These are phyloP conservation scores for Stichopus chloronotus DNA, from an alignment of 35 echinoderm and acorn worm species.

Conservation along the genomic window DNA sequence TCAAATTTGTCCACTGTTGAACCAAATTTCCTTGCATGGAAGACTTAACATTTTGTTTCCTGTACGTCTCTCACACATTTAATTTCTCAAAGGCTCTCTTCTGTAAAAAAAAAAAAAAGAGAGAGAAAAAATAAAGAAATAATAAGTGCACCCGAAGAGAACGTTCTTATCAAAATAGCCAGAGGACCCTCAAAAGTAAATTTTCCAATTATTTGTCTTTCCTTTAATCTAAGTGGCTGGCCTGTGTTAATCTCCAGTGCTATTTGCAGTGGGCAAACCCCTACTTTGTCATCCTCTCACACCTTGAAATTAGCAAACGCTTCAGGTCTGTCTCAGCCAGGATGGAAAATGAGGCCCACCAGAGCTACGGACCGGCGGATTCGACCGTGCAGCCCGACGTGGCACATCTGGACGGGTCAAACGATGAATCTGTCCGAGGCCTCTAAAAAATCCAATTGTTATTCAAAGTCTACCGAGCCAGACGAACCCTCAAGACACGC, in stretches of 20 bases:
- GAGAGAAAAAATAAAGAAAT: not conserved
- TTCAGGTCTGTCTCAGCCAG: not conserved
- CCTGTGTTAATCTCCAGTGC: not conserved
- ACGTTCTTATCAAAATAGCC: not conserved
- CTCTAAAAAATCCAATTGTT: conserved; percentile 52
- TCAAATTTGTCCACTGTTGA: too few relatives aligned
- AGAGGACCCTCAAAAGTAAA: not conserved
- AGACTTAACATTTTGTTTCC: not conserved
- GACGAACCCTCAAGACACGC: conserved; percentile 26
- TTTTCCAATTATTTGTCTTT: not conserved
- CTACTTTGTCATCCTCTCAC: not conserved
- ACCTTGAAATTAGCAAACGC: not conserved
- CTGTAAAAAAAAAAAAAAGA: not conserved
- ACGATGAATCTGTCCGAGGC: conserved; percentile 2
- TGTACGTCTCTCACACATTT: not conserved
- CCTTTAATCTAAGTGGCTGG: conserved; percentile 11
- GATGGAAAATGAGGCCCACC: conserved; percentile 43
- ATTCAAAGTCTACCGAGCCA: conserved; percentile 37
- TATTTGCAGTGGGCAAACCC: not conserved
- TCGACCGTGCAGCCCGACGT: not conserved
- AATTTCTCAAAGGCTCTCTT: not conserved
- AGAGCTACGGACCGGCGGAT: not conserved
- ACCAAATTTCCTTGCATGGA: too few relatives aligned
- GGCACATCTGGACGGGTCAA: not conserved
- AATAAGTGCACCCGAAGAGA: too few relatives aligned